Percentiles rank a stretch among this genome's conserved stretches.
Conservation (phyloP, 2,113 vertebrate genomes). For the Symphodus melops region DNA sequence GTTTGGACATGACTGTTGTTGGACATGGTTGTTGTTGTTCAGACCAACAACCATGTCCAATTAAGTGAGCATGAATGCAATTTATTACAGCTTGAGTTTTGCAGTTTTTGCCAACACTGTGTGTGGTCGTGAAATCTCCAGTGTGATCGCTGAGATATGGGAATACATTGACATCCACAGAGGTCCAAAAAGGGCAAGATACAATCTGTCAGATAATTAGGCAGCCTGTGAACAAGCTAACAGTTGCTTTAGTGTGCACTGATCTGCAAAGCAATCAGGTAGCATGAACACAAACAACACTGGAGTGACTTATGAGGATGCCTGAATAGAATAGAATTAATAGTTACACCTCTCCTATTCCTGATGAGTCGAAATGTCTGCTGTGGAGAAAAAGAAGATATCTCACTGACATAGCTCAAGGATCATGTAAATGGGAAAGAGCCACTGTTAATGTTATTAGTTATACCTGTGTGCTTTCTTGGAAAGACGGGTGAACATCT, state of each 20-base stretch:
- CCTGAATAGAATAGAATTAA: not conserved
- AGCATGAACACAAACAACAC: not conserved
- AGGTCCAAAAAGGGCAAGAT: not conserved
- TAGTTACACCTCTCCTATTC: not conserved
- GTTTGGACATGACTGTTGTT: too few species aligned
- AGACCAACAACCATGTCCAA: too few species aligned
- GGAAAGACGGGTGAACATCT: not conserved
- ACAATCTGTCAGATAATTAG: not conserved
- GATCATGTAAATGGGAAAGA: slow-evolving; percentile 7
- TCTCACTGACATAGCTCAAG: slow-evolving; percentile 10
- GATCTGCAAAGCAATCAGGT: not conserved
- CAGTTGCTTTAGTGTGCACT: not conserved
- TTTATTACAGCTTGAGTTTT: not conserved
- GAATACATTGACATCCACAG: slow-evolving; percentile 4
- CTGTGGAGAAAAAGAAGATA: not conserved
- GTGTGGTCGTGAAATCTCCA: not conserved
- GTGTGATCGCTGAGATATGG: not conserved
- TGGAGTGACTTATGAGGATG: not conserved
- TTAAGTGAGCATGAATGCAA: not conserved
- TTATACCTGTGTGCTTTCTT: not conserved
- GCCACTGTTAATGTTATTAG: slow-evolving; percentile 2
- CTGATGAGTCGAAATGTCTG: not conserved
- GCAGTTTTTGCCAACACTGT: not conserved
- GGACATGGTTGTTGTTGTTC: too few species aligned
- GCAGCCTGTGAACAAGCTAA: not conserved